These are phyloP conservation scores for Lithosia quadra DNA, from an alignment of 2,888 invertebrate species.

Conservation along the genomic window DNA sequence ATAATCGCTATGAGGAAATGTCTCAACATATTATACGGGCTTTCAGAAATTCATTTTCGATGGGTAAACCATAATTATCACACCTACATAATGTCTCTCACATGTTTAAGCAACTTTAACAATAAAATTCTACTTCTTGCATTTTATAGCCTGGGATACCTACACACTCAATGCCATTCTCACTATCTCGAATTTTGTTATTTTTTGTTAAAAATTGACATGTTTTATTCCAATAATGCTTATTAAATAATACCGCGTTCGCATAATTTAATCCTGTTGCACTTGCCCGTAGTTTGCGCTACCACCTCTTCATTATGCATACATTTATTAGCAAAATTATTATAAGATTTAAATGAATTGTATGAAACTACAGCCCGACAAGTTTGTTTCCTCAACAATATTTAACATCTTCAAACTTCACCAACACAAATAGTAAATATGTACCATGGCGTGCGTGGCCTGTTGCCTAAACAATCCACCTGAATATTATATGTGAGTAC, in stretches of 20 bases:
- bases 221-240: no score
- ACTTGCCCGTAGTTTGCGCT: not conserved
- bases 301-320: not conserved
- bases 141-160: no score
- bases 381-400: constrained; percentile 13
- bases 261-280: not conserved
- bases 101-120: no score
- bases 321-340: not conserved
- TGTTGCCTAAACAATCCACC: constrained; percentile 34
- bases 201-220: no score
- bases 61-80: not conserved
- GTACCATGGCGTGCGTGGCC: constrained; percentile 14
- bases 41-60: not conserved
- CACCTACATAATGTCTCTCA: no score
- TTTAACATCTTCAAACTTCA: constrained; percentile 20
- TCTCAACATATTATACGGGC: not conserved
- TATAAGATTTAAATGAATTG: not conserved
- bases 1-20: not conserved
- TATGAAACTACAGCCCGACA: not conserved
- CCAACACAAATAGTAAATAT: constrained; percentile 21
- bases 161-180: no score
- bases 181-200: no score
- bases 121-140: no score
- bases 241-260: not conserved
- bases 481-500: constrained; percentile 45